A percentile compares a stretch with the other conserved stretches of the same genome.
These are phyloP conservation scores for Syrrhaptes paradoxus DNA, from an alignment of 2,113 vertebrate species.

Conservation along the genomic window DNA sequence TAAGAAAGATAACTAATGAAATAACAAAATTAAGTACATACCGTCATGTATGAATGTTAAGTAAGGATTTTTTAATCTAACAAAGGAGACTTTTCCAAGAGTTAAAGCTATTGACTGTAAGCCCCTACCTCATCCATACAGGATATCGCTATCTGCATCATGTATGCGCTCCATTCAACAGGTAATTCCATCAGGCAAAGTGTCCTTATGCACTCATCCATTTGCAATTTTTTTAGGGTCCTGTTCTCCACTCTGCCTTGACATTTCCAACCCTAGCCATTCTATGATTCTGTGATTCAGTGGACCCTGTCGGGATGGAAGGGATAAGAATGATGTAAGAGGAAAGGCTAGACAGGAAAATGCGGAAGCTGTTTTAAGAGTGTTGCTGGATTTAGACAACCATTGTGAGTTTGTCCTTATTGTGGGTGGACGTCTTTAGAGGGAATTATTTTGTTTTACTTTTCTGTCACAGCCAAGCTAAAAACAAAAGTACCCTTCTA, in stretches of 20 bases:
- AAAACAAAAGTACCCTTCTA: neutral
- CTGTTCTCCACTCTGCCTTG: neutral
- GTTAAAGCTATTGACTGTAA: neutral
- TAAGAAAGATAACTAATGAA: slow-evolving; percentile 19
- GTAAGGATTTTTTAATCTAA: neutral
- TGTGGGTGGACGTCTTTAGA: neutral
- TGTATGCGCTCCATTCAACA: neutral
- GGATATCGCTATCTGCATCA: neutral
- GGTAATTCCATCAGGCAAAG: neutral
- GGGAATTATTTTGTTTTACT: neutral
- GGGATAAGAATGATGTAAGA: neutral
- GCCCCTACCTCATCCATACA: neutral
- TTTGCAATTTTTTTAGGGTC: neutral
- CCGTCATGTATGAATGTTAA: neutral
- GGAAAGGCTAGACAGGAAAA: neutral
- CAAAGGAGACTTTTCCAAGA: neutral
- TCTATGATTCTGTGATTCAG: too few relatives aligned
- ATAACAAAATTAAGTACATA: neutral
- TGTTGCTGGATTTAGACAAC: neutral
- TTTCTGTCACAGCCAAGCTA: neutral
- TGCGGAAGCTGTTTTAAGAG: neutral
- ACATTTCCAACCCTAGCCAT: neutral
- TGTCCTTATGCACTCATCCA: neutral
- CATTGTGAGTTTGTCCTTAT: neutral
- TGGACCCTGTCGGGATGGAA: neutral